Conservation (phyloP, 2,888 invertebrate species). For the Cheilosia vernalis region DNA sequence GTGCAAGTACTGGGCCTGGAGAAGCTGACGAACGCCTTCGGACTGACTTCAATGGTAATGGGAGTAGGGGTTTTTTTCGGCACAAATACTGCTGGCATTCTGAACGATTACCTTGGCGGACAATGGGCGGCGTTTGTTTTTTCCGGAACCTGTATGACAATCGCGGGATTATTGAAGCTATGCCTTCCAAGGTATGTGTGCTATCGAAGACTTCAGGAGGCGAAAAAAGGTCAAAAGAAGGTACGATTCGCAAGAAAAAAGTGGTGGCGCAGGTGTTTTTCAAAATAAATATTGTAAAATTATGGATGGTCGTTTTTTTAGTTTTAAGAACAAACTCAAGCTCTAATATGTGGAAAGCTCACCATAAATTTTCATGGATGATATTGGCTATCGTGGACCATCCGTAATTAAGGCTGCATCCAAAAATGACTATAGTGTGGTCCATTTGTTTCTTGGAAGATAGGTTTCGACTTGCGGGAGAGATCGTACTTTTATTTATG, state of each 20-base stretch:
- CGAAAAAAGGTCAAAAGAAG: slow-evolving; percentile 2
- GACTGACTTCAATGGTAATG: slow-evolving; percentile 89
- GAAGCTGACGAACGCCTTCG: slow-evolving; percentile 91
- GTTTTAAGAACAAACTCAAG: no score
- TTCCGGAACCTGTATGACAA: slow-evolving; percentile 79
- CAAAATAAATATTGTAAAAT: background rate
- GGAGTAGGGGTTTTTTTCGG: slow-evolving; percentile 89
- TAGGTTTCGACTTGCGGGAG: no score
- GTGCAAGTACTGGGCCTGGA: slow-evolving; percentile 91
- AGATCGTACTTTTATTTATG: no score
- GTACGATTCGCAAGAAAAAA: slow-evolving; percentile 41
- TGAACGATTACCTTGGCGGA: slow-evolving; percentile 76
- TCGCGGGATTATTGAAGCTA: slow-evolving; percentile 78
- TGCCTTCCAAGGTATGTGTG: slow-evolving; percentile 76
- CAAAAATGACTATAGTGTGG: no score
- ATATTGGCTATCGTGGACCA: no score
- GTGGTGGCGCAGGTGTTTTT: slow-evolving; percentile 14
- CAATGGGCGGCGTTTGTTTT: slow-evolving; percentile 78
- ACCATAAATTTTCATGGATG: no score
- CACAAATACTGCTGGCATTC: slow-evolving; percentile 82
- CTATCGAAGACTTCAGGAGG: background rate
- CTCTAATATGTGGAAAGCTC: no score
- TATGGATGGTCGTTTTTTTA: no score
- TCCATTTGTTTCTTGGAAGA: no score
- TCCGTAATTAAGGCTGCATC: no score